Conservation (phyloP, 1,140 invertebrate species). For the Calephelis nemesis region DNA sequence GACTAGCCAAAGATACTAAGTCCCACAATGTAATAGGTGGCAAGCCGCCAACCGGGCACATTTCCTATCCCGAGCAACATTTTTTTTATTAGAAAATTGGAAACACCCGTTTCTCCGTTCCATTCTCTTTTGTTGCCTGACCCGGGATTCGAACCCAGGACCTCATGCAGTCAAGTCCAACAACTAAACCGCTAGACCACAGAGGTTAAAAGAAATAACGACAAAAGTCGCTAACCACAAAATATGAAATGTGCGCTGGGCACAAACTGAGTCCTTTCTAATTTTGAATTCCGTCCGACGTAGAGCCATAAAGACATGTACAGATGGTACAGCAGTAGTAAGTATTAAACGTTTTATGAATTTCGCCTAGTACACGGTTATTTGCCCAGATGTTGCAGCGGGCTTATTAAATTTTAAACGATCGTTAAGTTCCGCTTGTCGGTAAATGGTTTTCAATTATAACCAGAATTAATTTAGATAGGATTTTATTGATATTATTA, state of each 20-base stretch:
- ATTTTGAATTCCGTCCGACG: constrained; percentile 14
- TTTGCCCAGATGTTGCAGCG: constrained; percentile 46
- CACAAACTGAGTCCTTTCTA: background rate
- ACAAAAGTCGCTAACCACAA: background rate
- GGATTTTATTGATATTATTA: background rate
- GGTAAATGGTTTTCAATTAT: constrained; percentile 26
- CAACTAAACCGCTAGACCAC: background rate
- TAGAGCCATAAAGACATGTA: constrained; percentile 8
- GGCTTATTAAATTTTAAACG: constrained; percentile 50
- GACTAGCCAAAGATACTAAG: too few species aligned
- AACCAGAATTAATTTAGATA: constrained; percentile 1
- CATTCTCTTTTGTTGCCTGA: too few species aligned
- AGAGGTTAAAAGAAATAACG: background rate
- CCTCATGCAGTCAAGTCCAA: too few species aligned
- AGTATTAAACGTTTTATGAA: constrained; percentile 18
- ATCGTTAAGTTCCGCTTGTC: constrained; percentile 33
- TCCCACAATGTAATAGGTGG: too few species aligned
- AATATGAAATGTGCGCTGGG: background rate
- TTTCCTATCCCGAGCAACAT: too few species aligned
- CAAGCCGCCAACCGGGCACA: too few species aligned
- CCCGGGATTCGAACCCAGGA: too few species aligned
- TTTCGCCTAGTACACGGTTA: constrained; percentile 24
- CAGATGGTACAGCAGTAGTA: constrained; percentile 14
- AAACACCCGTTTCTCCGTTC: too few species aligned
- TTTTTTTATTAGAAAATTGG: too few species aligned